Percentiles rank a stretch among this genome's conserved stretches.
Conservation (phyloP, 2,888 invertebrate genomes). For the Limulus polyphemus region DNA sequence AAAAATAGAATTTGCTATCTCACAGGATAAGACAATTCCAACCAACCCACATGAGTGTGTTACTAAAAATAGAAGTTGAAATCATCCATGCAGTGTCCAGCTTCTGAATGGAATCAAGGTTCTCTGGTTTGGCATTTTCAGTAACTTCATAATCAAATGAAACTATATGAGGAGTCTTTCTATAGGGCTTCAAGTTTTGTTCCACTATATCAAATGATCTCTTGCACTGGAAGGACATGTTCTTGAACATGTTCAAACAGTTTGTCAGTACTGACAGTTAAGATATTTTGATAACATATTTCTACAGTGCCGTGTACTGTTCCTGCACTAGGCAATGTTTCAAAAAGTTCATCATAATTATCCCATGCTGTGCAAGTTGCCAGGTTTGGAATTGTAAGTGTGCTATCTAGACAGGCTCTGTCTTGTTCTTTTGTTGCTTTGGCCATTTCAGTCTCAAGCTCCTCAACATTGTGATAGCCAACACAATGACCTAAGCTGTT, state of each 20-base stretch:
- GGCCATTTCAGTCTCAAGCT: neutral
- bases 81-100: too few species aligned
- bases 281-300: neutral
- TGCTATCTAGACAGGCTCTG: neutral
- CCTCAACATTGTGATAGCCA: neutral
- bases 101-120: too few species aligned
- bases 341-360: neutral
- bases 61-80: too few species aligned
- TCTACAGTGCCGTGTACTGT: neutral
- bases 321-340: neutral
- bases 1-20: too few species aligned
- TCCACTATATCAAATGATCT: neutral
- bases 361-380: neutral
- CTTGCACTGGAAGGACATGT: neutral
- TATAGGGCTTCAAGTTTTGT: neutral
- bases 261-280: neutral
- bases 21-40: too few species aligned
- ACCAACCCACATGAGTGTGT: too few species aligned
- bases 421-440: neutral
- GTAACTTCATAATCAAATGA: too few species aligned
- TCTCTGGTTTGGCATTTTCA: too few species aligned
- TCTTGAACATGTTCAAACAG: neutral
- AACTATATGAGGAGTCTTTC: neutral
- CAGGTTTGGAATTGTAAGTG: neutral
- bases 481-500: neutral